Evolutionary conservation across 2,888 invertebrate species (phyloP), one percentile per base, ranked within the genome.

Genomic region (Bruchidius siliquastri): DNA sequence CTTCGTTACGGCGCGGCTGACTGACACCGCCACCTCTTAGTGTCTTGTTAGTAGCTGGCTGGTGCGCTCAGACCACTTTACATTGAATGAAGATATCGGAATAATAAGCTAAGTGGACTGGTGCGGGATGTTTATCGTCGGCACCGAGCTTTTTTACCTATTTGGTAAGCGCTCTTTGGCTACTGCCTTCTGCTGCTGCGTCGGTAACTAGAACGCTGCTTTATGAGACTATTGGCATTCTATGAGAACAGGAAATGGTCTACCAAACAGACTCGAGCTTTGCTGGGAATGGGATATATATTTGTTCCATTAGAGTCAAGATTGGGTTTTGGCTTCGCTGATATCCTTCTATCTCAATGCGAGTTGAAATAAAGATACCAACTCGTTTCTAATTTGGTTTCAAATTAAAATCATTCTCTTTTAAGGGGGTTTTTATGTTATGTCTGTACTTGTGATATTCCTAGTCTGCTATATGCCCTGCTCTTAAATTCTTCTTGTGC

Each of bases 11-110:
- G 49, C 49, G 49, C 80, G 77, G 76, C 82, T 86, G 86, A 86
- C 83, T 86, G 86, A 86, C 86, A 84, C 83, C 80, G 84, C 86
- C 86, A 86, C 86, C 86, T 85, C 86, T 84, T 82, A 85, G 84
- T 84, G 85, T 86, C 86, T 86, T 86, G 86, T 86, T 86, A 86
- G 85, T 83, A 82, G 49, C 49, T 49, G 49, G 49, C 49, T 83
- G 82, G 81, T 80, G 79, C 80, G 81, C 81, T 76, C 76, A 76
- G 77, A 78, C 84, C 85, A 85, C 85, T 86, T 86, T 86, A 86
- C 86, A 86, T 86, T 86, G 84, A 86, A 86, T 86, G 86, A 86
- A 86, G 85, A 85, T 85, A 86, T 86, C 85, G 85, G 84, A 84
- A 85, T 85, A 85, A 85, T 85, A 85, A 85, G 83, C 84, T 82